Conservation (phyloP, 2,113 vertebrate genomes). For the Bujurquina vittata region DNA sequence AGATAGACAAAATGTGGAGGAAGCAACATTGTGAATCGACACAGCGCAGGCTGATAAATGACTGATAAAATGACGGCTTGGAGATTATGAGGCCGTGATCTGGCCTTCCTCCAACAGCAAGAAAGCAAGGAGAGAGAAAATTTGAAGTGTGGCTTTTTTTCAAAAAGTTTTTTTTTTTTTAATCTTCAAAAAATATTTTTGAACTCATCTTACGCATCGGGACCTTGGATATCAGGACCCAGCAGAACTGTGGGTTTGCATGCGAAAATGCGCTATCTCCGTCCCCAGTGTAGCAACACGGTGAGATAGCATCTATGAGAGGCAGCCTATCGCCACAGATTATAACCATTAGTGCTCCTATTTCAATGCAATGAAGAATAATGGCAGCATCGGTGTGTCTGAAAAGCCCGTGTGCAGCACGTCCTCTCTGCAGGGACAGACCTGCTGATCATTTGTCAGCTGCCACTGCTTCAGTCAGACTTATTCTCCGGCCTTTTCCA, state of each 20-base stretch:
- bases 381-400: slow-evolving; percentile 64
- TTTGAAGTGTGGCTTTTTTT: background rate
- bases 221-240: slow-evolving; percentile 36
- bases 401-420: slow-evolving; percentile 18
- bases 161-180: background rate
- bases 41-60: background rate
- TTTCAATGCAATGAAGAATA: slow-evolving; percentile 66
- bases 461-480: slow-evolving; percentile 36
- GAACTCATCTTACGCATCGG: background rate
- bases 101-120: background rate
- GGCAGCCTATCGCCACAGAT: slow-evolving; percentile 60
- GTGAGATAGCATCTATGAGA: slow-evolving; percentile 66
- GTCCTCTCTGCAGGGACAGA: slow-evolving; percentile 32
- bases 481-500: slow-evolving; percentile 16
- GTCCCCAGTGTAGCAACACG: slow-evolving; percentile 55
- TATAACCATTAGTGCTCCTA: slow-evolving; percentile 74
- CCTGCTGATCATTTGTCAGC: slow-evolving; percentile 49
- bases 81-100: background rate
- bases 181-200: background rate
- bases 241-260: slow-evolving; percentile 28
- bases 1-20: background rate
- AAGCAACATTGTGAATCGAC: background rate
- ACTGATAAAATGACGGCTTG: background rate
- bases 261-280: slow-evolving; percentile 63
- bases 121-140: background rate